phyloP scores from a whole-genome alignment of 2,113 vertebrate genomes.

The Pluvialis apricaria region DNA sequence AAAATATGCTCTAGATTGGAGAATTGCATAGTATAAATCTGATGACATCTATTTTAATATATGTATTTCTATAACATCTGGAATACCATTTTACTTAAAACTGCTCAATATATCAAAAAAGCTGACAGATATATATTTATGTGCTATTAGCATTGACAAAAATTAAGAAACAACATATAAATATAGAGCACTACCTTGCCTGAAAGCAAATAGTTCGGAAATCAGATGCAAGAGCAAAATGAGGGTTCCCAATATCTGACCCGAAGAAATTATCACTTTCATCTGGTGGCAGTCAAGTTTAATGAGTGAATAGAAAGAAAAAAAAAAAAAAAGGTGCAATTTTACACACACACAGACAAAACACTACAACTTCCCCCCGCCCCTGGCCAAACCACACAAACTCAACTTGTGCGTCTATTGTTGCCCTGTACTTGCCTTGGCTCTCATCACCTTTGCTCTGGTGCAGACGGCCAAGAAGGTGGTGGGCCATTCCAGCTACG shows the following conservation, averaged over 20 bases:
- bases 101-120: not conserved
- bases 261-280: not conserved
- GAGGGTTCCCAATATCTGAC: not conserved
- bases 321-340: not conserved
- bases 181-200: not conserved
- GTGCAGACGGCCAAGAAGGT: not conserved
- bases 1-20: not conserved
- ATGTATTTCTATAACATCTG: not conserved
- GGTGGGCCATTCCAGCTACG: not conserved
- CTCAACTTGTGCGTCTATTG: not conserved
- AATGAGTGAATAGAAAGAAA: not conserved
- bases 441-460: not conserved
- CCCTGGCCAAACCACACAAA: accelerated
- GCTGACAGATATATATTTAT: not conserved
- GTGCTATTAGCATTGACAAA: not conserved
- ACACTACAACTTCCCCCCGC: no score
- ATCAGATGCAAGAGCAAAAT: not conserved
- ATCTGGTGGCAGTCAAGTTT: not conserved
- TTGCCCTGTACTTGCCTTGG: not conserved
- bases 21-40: not conserved
- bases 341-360: not conserved
- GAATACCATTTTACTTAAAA: not conserved
- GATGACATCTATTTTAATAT: not conserved
- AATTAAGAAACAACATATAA: not conserved
- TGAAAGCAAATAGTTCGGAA: not conserved